Evolutionary conservation across 2,888 invertebrate species (phyloP), one percentile per base, ranked within the genome.

Genomic region (Gandaritis pyraliata): DNA sequence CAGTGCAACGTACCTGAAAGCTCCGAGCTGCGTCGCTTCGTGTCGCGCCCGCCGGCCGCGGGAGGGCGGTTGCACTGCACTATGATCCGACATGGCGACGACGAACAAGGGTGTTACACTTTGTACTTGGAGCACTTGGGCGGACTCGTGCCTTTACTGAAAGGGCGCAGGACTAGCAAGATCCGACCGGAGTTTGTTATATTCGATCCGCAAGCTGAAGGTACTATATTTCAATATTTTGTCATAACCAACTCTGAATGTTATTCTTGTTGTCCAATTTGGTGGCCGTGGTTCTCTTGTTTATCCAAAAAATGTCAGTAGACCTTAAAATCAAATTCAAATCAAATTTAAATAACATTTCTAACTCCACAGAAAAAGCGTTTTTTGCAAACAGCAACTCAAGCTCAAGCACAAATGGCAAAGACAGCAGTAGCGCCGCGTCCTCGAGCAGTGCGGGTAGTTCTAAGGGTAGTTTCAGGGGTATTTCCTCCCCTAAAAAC

Each of bases 121-220:
- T 89, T 97, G 12, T 99, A 99, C 86, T 92, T 99, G 73, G 99
- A 99, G 85, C 98, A 98, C 86, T 93, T 99, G 38, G 99, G 99
- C 2, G 99, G 99, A 0, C 93, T 99, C 50, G 98, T 99, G 69
- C 99, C 99, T 0, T 93, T 99, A 57, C 93, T 99, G 12, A 98
- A 99, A 83, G 99, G 99, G 18, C 96, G 98, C 75, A 93, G 99
- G 65, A 98, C 98, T 64, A 98, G 98, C 86, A 99, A 99, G 91
- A 97, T 99, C 70, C 94, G 98, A 58, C 99, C 99, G 0, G 99
- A 99, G 88, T 99, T 99, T 87, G 98, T 99, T 60, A 99, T 99
- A 77, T 98, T 97, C 82, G 98, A 98, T 88, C 98, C 98, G 1
- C 97, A 98, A 87, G 94, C 94, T 41, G 96, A 96, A 91, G 96